Percentiles rank a stretch among this genome's conserved stretches.
Conservation (phyloP, 2,888 invertebrate species). For the Andrena minutula region DNA sequence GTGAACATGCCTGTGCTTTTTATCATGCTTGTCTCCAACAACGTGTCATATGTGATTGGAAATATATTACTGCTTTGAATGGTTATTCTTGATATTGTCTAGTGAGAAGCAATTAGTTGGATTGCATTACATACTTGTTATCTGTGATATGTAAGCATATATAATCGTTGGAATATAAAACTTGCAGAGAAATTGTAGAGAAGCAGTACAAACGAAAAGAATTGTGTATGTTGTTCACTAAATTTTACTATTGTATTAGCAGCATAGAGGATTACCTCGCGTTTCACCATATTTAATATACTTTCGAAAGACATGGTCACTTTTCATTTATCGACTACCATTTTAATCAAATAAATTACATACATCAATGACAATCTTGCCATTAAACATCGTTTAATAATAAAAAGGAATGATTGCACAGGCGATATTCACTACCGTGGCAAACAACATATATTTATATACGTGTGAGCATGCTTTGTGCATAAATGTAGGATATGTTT, state of each 20-base stretch:
- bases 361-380: background rate
- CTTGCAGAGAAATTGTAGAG: conserved; percentile 23
- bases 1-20: conserved; percentile 73
- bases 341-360: conserved; percentile 7
- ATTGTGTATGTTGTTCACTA: conserved; percentile 7
- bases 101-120: conserved; percentile 51
- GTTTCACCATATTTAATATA: conserved; percentile 18
- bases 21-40: conserved; percentile 69
- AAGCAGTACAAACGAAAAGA: conserved; percentile 12
- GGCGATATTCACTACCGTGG: conserved; percentile 61
- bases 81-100: conserved; percentile 67
- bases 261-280: background rate
- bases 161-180: conserved; percentile 25
- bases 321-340: background rate
- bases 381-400: conserved; percentile 13
- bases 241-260: conserved; percentile 7
- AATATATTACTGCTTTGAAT: conserved; percentile 72
- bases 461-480: conserved; percentile 69
- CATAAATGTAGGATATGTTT: conserved; percentile 47
- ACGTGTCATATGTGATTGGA: conserved; percentile 71
- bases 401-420: conserved; percentile 63
- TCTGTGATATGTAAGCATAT: conserved; percentile 43
- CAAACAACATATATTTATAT: conserved; percentile 39
- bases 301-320: background rate
- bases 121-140: conserved; percentile 52